Evolutionary conservation across 2,888 invertebrate genomes (phyloP), one percentile per base, ranked within the genome.

Genomic region (Horisme vitalbata): DNA sequence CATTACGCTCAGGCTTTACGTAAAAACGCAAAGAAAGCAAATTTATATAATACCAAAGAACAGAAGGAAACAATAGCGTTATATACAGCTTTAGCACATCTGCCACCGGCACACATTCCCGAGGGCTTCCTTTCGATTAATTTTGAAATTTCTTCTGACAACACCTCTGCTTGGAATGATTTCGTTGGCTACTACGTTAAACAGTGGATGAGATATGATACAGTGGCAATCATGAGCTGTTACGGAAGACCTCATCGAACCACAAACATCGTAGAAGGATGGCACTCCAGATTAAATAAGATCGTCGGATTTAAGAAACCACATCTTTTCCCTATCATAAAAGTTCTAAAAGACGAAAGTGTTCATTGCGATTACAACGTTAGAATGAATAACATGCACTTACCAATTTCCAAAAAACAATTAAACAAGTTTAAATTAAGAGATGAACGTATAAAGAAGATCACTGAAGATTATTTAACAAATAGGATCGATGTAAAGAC

Each of bases 1-100:
- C 35, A 35, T 35, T 35, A 35, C 34, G 34, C 24, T 34, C 23
- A 23, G 23, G 33, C 33, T 34, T 34, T 34, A 34, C 33, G 33
- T 24, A 23, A 35, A 35, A 35, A 35, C 6, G 35, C 26, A 35
- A 35, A 35, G 26, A 26, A 26, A 35, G 35, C 10, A 15, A 35
- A 35, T 35, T 13, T 35, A 35, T 35, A 15, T 26, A 35, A 15
- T 35, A 35, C 35, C 1, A 26, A 35, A 35, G 35, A 35, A 35
- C 26, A 26, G 21, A 21, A 21, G 21, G 21, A 21, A 21, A 21
- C 8, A 21, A 21, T 21, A 21, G 21, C 21, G 8, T 21, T 21
- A 21, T 21, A 21, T 28, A 12, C 28, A 21, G 21, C n/a, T n/a
- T n/a, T n/a, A n/a, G n/a, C n/a, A n/a, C n/a, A n/a, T n/a, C n/a